Conservation (phyloP, 2,888 invertebrate species). For the Chloroclysta siterata region DNA sequence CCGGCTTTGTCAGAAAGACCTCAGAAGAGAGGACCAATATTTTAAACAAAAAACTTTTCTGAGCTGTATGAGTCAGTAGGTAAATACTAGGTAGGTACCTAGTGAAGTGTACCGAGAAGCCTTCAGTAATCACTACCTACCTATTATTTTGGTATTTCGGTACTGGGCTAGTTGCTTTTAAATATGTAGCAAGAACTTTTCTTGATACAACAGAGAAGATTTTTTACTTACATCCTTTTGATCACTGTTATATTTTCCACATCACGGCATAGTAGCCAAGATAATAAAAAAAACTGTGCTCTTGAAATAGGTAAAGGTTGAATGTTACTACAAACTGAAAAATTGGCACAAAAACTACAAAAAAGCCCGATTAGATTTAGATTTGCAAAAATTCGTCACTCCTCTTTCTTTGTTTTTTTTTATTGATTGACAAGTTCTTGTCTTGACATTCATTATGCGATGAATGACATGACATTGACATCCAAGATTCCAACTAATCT, state of each 20-base stretch:
- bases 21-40: too few relatives aligned
- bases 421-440: not conserved
- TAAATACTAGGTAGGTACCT: too few relatives aligned
- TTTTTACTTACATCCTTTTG: not conserved
- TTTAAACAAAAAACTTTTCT: too few relatives aligned
- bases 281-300: not conserved
- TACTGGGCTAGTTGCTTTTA: too few relatives aligned
- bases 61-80: too few relatives aligned
- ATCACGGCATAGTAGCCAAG: not conserved
- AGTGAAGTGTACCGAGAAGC: too few relatives aligned
- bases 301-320: not conserved
- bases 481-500: too few relatives aligned
- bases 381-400: not conserved
- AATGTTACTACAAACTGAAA: not conserved
- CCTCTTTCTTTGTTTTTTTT: not conserved
- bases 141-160: too few relatives aligned
- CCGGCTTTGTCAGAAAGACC: too few relatives aligned
- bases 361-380: not conserved
- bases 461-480: too few relatives aligned
- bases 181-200: not conserved
- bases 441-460: too few relatives aligned
- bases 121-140: too few relatives aligned
- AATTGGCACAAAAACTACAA: not conserved
- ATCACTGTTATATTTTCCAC: not conserved
- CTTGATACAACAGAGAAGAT: not conserved